A percentile compares a stretch with the other conserved stretches of the same genome.
Conservation (phyloP, 1,140 invertebrate species). For the Microvelia longipes region DNA sequence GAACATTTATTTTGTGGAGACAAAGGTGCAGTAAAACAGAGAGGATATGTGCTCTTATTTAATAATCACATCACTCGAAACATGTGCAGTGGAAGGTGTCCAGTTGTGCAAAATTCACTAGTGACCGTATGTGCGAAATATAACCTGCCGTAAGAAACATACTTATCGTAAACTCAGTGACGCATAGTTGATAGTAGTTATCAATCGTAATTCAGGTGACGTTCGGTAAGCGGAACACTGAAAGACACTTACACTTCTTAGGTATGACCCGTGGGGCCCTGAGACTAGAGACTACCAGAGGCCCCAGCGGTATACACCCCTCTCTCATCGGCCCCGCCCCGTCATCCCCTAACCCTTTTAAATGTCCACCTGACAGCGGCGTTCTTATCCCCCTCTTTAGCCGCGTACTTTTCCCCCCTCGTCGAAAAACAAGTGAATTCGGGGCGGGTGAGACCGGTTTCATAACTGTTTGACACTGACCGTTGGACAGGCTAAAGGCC, state of each 20-base stretch:
- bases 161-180: not conserved
- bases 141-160: not conserved
- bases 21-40: not conserved
- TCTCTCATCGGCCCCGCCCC: not conserved
- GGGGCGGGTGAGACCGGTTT: not conserved
- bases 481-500: not conserved
- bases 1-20: too few relatives aligned
- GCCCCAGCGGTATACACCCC: too few relatives aligned
- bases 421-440: constrained; percentile 3
- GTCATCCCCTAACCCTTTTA: not conserved
- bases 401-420: not conserved
- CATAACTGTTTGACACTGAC: constrained; percentile 1
- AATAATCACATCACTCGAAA: not conserved
- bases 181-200: too few relatives aligned
- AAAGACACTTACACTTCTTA: too few relatives aligned
- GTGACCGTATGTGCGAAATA: too few relatives aligned
- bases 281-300: too few relatives aligned
- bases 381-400: not conserved
- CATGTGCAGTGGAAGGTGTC: not conserved
- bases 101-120: too few relatives aligned
- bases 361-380: not conserved
- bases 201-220: too few relatives aligned
- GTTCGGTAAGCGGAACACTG: too few relatives aligned
- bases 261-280: too few relatives aligned
- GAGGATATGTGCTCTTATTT: not conserved